Conservation (phyloP, 2,113 vertebrate species). For the Bagarius yarrelli region DNA sequence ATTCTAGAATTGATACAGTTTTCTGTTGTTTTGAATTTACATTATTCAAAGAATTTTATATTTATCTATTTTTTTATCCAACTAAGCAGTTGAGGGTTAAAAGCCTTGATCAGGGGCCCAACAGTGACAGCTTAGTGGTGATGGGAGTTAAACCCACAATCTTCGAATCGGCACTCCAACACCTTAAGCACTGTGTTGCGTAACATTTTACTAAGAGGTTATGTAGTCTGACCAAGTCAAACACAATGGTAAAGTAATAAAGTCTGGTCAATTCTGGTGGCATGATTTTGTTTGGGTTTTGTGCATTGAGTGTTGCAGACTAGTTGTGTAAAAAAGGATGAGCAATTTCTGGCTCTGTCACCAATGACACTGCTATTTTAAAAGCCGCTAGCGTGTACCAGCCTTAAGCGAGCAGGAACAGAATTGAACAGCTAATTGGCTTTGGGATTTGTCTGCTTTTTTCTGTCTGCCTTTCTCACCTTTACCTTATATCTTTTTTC, state of each 20-base stretch:
- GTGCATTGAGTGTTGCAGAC: neutral
- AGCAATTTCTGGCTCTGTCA: neutral
- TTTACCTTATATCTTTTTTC: slow-evolving; percentile 6
- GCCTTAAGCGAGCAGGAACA: slow-evolving; percentile 24
- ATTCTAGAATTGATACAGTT: neutral
- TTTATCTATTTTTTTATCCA: no score
- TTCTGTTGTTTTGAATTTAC: neutral
- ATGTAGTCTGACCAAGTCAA: neutral
- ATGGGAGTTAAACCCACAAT: no score
- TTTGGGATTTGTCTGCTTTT: slow-evolving; percentile 47
- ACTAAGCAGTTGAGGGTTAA: no score
- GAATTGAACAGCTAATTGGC: slow-evolving; percentile 51
- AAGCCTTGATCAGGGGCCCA: no score
- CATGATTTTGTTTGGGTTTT: neutral
- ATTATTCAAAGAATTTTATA: no score
- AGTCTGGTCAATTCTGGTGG: neutral
- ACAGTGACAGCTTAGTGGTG: no score
- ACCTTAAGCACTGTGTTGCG: no score
- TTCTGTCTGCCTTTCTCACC: slow-evolving; percentile 2
- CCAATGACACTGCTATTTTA: slow-evolving; percentile 4
- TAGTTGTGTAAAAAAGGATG: neutral
- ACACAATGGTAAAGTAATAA: neutral
- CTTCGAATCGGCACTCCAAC: no score
- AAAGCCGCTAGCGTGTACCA: slow-evolving; percentile 9
- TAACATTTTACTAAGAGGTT: neutral